These are phyloP conservation scores for Melipona quadrifasciata DNA, from an alignment of 1,140 invertebrate genomes.

Conservation along the genomic window DNA sequence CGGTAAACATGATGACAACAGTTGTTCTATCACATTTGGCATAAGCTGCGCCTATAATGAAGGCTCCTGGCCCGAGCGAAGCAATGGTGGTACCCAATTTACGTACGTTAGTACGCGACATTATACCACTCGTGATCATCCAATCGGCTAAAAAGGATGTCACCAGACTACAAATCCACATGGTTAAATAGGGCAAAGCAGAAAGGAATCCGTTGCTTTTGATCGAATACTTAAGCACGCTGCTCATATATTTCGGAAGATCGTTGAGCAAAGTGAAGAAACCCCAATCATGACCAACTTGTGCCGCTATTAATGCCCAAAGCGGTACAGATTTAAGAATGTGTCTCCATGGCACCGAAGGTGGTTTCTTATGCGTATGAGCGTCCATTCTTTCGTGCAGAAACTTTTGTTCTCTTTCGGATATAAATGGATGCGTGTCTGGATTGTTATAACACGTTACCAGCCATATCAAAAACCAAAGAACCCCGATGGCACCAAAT, in stretches of 20 bases:
- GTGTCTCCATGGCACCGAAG: conserved; percentile 82
- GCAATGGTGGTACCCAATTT: conserved; percentile 85
- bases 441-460: conserved; percentile 85
- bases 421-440: conserved; percentile 87
- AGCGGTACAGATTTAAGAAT: conserved; percentile 85
- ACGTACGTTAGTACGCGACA: conserved; percentile 83
- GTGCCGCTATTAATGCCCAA: conserved; percentile 83
- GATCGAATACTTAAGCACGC: conserved; percentile 90
- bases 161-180: conserved; percentile 85
- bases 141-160: conserved; percentile 84
- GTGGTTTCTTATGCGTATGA: conserved; percentile 58
- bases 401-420: conserved; percentile 85
- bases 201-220: conserved; percentile 85
- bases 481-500: conserved; percentile 81
- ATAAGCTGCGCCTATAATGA: conserved; percentile 84
- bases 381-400: conserved; percentile 78
- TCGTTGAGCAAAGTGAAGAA: conserved; percentile 93
- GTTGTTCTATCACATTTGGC: conserved; percentile 83
- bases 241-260: conserved; percentile 92
- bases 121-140: conserved; percentile 81
- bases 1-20: conserved; percentile 86
- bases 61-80: conserved; percentile 82
- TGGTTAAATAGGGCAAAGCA: conserved; percentile 84
- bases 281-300: conserved; percentile 92
- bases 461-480: conserved; percentile 80